A percentile compares a stretch with the other conserved stretches of the same genome.
Conservation (phyloP, 2,888 invertebrate genomes). For the Phorcus lineatus region DNA sequence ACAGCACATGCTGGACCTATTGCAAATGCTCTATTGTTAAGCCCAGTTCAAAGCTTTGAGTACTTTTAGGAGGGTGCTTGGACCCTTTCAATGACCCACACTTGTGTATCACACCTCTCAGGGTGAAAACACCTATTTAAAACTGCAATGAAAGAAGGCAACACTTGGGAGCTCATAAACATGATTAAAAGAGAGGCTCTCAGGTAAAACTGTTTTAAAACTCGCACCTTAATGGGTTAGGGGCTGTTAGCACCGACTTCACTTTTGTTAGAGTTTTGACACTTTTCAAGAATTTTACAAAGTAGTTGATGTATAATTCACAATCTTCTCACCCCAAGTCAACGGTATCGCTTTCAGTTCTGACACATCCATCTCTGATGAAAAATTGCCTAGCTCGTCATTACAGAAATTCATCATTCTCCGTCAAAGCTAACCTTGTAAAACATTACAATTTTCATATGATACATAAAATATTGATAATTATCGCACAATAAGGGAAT, state of each 20-base stretch:
- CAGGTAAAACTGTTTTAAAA: not conserved
- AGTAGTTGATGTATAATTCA: constrained; percentile 6
- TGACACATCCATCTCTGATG: no score
- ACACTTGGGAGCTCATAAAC: not conserved
- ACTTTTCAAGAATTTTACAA: not conserved
- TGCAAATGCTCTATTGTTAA: no score
- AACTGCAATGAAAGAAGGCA: not conserved
- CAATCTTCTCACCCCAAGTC: no score
- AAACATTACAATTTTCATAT: no score
- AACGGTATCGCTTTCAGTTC: no score
- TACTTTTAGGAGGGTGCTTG: no score
- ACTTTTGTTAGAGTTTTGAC: constrained; percentile 6
- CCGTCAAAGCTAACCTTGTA: no score
- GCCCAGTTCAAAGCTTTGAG: no score
- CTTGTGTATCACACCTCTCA: not conserved
- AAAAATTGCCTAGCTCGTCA: no score
- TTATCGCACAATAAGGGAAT: no score
- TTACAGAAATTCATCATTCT: no score
- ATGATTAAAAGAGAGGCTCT: not conserved
- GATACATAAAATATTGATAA: no score
- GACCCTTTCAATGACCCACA: not conserved
- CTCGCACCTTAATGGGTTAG: not conserved
- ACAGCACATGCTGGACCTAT: not conserved
- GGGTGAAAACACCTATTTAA: constrained; percentile 23
- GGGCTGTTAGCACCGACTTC: not conserved